A percentile compares a stretch with the other conserved stretches of the same genome.
These are phyloP conservation scores for Willowsia nigromaculata DNA, from an alignment of 2,888 invertebrate species.

Conservation along the genomic window DNA sequence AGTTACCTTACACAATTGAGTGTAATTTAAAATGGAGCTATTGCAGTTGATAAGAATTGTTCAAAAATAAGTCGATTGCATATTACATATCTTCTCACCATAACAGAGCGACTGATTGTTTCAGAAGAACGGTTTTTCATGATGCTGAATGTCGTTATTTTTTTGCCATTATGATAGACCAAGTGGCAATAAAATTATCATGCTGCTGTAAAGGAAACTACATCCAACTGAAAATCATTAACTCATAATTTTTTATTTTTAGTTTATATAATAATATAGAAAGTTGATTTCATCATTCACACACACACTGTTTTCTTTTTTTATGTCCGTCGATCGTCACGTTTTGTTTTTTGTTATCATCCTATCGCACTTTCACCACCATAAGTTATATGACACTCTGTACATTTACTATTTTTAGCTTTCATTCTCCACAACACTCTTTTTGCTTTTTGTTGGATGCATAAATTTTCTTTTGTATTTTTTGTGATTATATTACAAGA, in stretches of 20 bases:
- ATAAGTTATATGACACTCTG: not conserved
- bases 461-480: not conserved
- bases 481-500: not conserved
- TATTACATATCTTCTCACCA: no score
- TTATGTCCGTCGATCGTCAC: not conserved
- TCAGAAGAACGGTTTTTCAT: no score
- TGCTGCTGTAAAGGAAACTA: not conserved
- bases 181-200: no score
- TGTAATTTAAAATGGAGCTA: no score
- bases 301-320: not conserved
- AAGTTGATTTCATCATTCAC: slow-evolving; percentile 24
- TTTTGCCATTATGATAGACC: no score
- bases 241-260: slow-evolving; percentile 39
- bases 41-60: no score
- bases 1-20: no score
- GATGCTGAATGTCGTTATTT: no score
- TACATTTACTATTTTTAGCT: not conserved
- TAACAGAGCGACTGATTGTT: no score
- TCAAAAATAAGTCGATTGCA: no score
- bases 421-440: not conserved
- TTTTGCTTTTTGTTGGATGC: not conserved
- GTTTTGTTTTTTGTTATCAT: not conserved
- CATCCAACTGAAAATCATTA: not conserved
- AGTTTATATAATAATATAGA: slow-evolving; percentile 17
- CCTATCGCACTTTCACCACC: not conserved